phyloP scores from a whole-genome alignment of 2,113 vertebrate genomes.

The Stigmatopora argus region DNA sequence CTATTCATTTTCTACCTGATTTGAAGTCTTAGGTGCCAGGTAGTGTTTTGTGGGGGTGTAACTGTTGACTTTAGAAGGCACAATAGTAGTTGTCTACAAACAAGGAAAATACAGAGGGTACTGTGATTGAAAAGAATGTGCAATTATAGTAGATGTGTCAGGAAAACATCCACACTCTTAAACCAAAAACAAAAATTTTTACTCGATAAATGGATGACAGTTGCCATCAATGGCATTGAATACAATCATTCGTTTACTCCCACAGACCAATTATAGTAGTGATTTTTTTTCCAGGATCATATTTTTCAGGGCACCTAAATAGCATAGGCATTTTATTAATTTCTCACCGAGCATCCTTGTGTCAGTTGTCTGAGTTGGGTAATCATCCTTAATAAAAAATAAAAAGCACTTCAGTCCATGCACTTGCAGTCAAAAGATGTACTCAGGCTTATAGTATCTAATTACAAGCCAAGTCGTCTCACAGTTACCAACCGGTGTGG shows the following conservation, averaged over 20 bases:
- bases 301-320: too few species aligned
- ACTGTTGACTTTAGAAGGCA: constrained; percentile 2
- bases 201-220: too few species aligned
- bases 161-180: not conserved
- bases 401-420: not conserved
- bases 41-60: constrained; percentile 12
- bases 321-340: too few species aligned
- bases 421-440: not conserved
- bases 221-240: too few species aligned
- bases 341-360: too few species aligned
- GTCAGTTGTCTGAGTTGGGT: not conserved
- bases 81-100: not conserved
- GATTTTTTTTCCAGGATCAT: too few species aligned
- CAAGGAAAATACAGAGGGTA: not conserved
- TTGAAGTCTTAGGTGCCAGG: constrained; percentile 28
- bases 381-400: not conserved
- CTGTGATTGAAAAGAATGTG: too few species aligned
- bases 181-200: not conserved
- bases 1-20: constrained; percentile 5
- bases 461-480: constrained; percentile 3
- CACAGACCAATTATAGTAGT: too few species aligned
- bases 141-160: too few species aligned
- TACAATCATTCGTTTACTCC: too few species aligned
- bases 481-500: not conserved
- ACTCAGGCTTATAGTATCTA: not conserved